Conservation (phyloP, 2,113 vertebrate species). For the Neopipo cinnamomea region DNA sequence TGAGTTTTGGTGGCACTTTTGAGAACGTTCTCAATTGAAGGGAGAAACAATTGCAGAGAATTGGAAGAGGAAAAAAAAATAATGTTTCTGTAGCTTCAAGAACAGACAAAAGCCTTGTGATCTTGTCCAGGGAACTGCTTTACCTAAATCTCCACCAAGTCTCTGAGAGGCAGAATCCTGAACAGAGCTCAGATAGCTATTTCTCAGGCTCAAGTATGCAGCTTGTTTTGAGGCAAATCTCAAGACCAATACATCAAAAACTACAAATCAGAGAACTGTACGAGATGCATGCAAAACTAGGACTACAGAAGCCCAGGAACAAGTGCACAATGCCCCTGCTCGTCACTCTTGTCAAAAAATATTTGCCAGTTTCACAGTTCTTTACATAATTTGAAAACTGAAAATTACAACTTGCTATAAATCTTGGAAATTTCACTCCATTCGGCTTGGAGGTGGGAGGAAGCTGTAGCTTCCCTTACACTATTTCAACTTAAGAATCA, state of each 20-base stretch:
- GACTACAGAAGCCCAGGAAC: not conserved
- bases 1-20: not conserved
- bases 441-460: not conserved
- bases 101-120: not conserved
- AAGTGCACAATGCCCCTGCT: not conserved
- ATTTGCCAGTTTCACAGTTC: not conserved
- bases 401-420: not conserved
- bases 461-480: not conserved
- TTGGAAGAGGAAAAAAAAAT: not conserved
- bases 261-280: not conserved
- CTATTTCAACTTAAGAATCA: not conserved
- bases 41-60: not conserved
- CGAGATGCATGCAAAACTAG: not conserved
- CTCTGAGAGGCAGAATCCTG: not conserved
- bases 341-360: not conserved
- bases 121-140: not conserved
- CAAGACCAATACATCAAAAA: not conserved
- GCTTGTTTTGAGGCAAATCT: not conserved
- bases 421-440: not conserved
- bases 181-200: not conserved
- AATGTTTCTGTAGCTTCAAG: not conserved
- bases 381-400: not conserved
- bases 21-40: not conserved
- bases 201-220: not conserved
- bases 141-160: not conserved